Conservation (phyloP, 2,888 invertebrate genomes). For the Lasiommata megera region DNA sequence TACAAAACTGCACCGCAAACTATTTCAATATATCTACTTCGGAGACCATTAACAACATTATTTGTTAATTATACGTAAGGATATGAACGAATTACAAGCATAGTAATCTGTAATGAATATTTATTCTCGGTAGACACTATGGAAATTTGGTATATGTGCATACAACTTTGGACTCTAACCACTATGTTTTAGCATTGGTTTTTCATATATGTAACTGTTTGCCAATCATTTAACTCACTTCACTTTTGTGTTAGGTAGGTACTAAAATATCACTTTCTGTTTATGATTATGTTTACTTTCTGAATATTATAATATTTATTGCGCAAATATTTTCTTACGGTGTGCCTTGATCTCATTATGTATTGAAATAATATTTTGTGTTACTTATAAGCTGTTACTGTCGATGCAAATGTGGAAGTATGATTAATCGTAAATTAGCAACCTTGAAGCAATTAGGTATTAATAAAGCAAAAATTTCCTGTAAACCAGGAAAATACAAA, state of each 20-base stretch:
- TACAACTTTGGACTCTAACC: not conserved
- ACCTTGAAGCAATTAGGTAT: not conserved
- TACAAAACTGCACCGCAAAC: constrained; percentile 2
- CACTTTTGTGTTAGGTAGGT: constrained; percentile 2
- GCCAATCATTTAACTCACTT: constrained; percentile 2
- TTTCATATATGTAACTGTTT: not conserved
- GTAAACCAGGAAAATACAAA: not conserved
- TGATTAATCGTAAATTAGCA: not conserved
- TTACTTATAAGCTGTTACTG: not conserved
- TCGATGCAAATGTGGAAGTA: not conserved
- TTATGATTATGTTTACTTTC: not conserved
- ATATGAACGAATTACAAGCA: constrained; percentile 27
- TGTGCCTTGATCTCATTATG: not conserved
- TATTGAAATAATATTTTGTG: not conserved
- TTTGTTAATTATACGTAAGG: constrained; percentile 23
- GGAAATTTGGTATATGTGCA: not conserved
- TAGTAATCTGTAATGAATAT: constrained; percentile 24
- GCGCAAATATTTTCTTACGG: not conserved
- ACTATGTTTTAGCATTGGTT: not conserved
- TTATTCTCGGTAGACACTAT: constrained; percentile 12
- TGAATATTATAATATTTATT: constrained; percentile 1
- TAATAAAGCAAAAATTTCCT: not conserved
- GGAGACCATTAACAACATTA: constrained; percentile 8
- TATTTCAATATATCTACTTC: not conserved
- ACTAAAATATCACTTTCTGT: constrained; percentile 1